Percentiles rank a stretch among this genome's conserved stretches.
Conservation (phyloP, 2,113 vertebrate genomes). For the Myotis davidii region DNA sequence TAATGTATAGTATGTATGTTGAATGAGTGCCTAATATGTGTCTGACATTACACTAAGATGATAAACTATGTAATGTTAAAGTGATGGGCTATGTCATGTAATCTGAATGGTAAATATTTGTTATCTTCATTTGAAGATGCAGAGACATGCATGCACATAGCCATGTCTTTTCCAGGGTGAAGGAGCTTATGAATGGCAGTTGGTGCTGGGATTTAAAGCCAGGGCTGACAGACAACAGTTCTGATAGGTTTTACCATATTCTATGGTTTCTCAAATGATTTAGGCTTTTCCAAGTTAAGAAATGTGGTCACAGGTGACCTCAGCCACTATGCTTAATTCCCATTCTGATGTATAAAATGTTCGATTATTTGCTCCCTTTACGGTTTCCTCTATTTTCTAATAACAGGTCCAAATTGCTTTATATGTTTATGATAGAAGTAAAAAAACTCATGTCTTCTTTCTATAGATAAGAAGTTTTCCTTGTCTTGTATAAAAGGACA, state of each 20-base stretch:
- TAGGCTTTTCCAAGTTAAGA: not conserved
- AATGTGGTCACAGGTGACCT: not conserved
- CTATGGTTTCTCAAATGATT: not conserved
- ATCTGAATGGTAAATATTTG: not conserved
- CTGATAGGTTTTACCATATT: not conserved
- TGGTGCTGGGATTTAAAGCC: not conserved
- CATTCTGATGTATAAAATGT: not conserved
- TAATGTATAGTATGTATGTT: not conserved
- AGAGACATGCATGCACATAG: not conserved
- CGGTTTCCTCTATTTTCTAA: not conserved
- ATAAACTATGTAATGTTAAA: not conserved
- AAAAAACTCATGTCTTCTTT: conserved; percentile 51
- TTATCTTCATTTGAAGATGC: not conserved
- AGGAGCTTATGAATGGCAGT: not conserved
- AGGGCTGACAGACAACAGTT: not conserved
- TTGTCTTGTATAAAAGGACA: conserved; percentile 3
- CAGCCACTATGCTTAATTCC: not conserved
- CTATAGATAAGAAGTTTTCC: conserved; percentile 16
- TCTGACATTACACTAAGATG: not conserved
- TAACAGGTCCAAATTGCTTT: not conserved
- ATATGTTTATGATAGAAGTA: conserved; percentile 37
- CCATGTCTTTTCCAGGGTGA: not conserved
- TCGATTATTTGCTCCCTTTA: not conserved
- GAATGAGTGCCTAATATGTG: not conserved
- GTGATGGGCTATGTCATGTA: not conserved